These are phyloP conservation scores for Rhincodon typus DNA, from an alignment of 2,797 vertebrate species.

Conservation along the genomic window DNA sequence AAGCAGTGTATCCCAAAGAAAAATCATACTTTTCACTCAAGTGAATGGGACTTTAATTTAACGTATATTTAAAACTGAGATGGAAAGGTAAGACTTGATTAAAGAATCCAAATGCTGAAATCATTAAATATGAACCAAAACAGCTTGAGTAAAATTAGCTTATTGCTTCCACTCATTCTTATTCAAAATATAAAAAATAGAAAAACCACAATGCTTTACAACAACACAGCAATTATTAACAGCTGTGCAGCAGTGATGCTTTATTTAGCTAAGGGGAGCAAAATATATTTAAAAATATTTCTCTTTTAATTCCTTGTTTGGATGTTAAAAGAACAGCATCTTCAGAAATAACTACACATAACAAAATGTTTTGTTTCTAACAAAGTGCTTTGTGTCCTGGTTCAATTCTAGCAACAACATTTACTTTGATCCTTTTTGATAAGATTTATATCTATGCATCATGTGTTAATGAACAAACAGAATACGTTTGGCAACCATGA, in stretches of 20 bases:
- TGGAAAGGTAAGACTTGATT: background rate
- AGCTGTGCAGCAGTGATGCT: background rate
- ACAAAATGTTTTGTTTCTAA: background rate
- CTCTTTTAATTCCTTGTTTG: background rate
- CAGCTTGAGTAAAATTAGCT: background rate
- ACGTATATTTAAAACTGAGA: background rate
- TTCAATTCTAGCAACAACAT: background rate
- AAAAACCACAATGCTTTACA: background rate
- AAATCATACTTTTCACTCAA: background rate
- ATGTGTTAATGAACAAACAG: background rate
- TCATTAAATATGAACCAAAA: background rate
- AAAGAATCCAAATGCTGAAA: constrained; percentile 10
- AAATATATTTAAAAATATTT: background rate
- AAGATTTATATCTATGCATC: background rate
- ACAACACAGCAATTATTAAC: constrained; percentile 1
- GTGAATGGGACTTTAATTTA: background rate
- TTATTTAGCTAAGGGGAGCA: background rate
- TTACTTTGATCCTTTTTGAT: constrained; percentile 12
- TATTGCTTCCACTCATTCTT: background rate
- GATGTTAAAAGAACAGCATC: background rate
- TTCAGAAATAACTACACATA: background rate
- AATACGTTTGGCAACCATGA: constrained; percentile 15
- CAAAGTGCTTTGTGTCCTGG: background rate
- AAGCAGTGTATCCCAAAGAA: no score
- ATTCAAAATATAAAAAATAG: background rate